These are phyloP conservation scores for Desmophyllum pertusum DNA, from an alignment of 92 coral and sea anemone species.

Conservation along the genomic window DNA sequence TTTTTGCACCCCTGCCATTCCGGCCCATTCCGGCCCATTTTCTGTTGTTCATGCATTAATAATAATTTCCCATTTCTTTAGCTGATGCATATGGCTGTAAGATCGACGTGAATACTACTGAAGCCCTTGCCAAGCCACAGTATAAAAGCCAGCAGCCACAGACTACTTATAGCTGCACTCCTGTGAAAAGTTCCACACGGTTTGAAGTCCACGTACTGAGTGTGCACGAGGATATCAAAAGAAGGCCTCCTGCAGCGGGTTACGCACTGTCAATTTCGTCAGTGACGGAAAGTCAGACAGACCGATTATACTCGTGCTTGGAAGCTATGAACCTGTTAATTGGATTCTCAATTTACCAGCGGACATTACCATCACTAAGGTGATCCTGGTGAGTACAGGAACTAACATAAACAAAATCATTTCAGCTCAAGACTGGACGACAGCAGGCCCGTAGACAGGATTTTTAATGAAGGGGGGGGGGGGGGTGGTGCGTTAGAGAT, in stretches of 20 bases:
- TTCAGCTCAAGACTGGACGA: neutral
- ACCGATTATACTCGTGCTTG: slow-evolving; percentile 11
- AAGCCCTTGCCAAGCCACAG: slow-evolving; percentile 9
- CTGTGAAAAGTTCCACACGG: slow-evolving; percentile 10
- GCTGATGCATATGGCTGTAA: slow-evolving; percentile 15
- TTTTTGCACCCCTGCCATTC: too few species aligned
- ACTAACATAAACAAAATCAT: neutral
- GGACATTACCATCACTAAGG: slow-evolving; percentile 8
- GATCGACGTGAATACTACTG: neutral
- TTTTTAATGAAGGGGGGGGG: too few species aligned
- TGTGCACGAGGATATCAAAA: slow-evolving; percentile 15
- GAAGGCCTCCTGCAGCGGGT: slow-evolving; percentile 6
- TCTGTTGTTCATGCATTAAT: too few species aligned
- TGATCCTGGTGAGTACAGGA: neutral
- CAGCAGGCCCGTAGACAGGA: too few species aligned
- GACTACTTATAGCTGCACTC: slow-evolving; percentile 17
- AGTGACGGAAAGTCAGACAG: neutral
- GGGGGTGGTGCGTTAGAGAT: too few species aligned
- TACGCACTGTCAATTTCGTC: neutral
- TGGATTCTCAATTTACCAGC: slow-evolving; percentile 13
- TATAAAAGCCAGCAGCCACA: neutral
- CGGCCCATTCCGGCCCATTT: too few species aligned
- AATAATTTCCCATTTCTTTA: slow-evolving; percentile 8
- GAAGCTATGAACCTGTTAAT: slow-evolving; percentile 4
- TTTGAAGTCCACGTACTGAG: slow-evolving; percentile 21